phyloP scores from a whole-genome alignment of 2,888 invertebrate species.

The Omphaloscelis lunosa region DNA sequence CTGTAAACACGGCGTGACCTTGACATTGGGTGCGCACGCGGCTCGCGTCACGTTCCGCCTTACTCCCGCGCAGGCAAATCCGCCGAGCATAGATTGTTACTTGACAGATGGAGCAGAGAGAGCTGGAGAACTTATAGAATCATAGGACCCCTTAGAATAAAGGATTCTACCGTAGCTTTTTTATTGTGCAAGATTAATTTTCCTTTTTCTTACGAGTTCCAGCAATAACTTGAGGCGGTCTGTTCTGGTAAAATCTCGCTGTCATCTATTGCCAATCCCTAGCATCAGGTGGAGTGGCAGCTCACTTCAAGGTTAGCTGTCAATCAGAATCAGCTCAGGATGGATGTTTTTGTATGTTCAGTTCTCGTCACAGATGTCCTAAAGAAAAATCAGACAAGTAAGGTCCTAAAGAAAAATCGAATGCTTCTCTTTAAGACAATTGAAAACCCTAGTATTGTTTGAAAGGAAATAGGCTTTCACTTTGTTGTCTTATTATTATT shows the following conservation, averaged over 20 bases:
- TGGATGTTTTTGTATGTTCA: too few species aligned
- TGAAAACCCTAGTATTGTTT: neutral
- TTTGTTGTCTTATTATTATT: neutral
- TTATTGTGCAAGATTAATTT: too few species aligned
- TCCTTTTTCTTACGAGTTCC: too few species aligned
- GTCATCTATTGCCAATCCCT: too few species aligned
- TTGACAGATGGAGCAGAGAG: conserved; percentile 18
- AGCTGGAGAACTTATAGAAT: neutral
- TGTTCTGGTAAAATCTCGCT: too few species aligned
- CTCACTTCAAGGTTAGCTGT: too few species aligned
- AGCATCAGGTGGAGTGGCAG: too few species aligned
- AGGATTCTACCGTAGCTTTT: too few species aligned
- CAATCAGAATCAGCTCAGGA: too few species aligned
- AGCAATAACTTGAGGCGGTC: too few species aligned
- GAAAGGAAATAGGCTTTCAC: neutral
- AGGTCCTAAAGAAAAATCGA: neutral
- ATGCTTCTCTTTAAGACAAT: neutral
- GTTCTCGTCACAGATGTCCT: neutral
- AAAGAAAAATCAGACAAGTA: neutral
- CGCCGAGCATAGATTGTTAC: conserved; percentile 41
- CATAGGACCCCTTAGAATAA: too few species aligned
- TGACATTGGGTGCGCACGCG: conserved; percentile 71
- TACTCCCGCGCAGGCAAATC: conserved; percentile 32
- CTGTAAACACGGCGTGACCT: conserved; percentile 66
- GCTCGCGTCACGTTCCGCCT: conserved; percentile 62